phyloP scores from a whole-genome alignment of 2,888 invertebrate species.

The Globia sparganii region DNA sequence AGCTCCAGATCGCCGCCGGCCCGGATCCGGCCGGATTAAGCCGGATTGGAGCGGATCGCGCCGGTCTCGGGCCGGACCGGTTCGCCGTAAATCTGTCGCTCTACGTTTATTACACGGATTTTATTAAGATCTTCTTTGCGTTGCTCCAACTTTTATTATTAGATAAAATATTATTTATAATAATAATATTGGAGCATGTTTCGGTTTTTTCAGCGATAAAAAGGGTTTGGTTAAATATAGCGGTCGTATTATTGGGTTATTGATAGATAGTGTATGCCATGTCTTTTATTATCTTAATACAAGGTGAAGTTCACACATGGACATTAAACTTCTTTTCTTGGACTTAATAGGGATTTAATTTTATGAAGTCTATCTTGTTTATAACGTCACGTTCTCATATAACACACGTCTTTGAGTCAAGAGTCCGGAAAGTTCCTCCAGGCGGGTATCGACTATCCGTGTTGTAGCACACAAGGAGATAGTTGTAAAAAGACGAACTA shows the following conservation, averaged over 20 bases:
- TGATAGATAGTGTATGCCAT: constrained; percentile 53
- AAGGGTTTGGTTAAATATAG: constrained; percentile 59
- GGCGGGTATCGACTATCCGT: neutral
- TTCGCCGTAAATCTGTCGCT: constrained; percentile 76
- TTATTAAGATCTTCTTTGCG: constrained; percentile 72
- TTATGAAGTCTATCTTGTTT: neutral
- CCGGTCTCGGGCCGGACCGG: constrained; percentile 70
- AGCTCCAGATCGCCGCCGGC: constrained; percentile 67
- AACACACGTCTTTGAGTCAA: neutral
- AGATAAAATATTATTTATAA: constrained; percentile 63
- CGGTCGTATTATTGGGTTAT: constrained; percentile 48
- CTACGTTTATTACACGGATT: constrained; percentile 76
- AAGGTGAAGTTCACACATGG: neutral
- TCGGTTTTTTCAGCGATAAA: constrained; percentile 59
- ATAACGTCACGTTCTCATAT: neutral
- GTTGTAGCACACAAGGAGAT: neutral
- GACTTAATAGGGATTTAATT: neutral
- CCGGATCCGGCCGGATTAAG: constrained; percentile 71
- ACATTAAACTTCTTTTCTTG: neutral
- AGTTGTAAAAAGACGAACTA: neutral
- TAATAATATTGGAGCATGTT: constrained; percentile 62
- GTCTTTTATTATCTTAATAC: constrained; percentile 39
- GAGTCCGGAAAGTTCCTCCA: neutral
- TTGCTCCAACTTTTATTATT: constrained; percentile 60
- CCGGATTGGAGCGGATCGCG: constrained; percentile 70